Conservation (phyloP, 2,113 vertebrate species). For the Rhea pennata region DNA sequence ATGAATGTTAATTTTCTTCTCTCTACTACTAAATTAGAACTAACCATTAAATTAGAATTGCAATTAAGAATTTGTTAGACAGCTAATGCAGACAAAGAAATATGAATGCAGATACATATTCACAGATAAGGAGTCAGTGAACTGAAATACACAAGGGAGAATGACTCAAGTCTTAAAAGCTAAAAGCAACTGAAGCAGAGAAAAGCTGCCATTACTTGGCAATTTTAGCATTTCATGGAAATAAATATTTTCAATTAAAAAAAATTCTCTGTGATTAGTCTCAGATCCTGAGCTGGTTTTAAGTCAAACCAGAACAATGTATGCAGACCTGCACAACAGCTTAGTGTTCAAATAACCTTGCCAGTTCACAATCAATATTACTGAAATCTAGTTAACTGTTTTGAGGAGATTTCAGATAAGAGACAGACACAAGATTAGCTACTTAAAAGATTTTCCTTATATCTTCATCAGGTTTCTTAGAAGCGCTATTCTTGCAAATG, state of each 20-base stretch:
- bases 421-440: neutral
- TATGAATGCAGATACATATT: slow-evolving; percentile 1
- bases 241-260: neutral
- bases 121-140: neutral
- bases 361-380: neutral
- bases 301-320: neutral
- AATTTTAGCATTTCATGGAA: neutral
- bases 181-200: neutral
- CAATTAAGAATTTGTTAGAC: slow-evolving; percentile 5
- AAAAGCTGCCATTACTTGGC: neutral
- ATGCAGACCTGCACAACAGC: neutral
- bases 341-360: neutral
- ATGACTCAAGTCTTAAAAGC: neutral
- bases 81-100: neutral
- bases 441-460: neutral
- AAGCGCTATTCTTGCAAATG: neutral
- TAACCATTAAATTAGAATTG: slow-evolving; percentile 8
- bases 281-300: neutral
- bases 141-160: neutral
- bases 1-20: neutral
- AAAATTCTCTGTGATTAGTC: neutral
- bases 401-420: neutral
- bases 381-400: neutral
- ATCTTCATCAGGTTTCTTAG: neutral
- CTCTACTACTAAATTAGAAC: neutral